Evolutionary conservation across 23 tunicate genomes (phyloP).

Genomic region (Halocynthia roretzi): DNA sequence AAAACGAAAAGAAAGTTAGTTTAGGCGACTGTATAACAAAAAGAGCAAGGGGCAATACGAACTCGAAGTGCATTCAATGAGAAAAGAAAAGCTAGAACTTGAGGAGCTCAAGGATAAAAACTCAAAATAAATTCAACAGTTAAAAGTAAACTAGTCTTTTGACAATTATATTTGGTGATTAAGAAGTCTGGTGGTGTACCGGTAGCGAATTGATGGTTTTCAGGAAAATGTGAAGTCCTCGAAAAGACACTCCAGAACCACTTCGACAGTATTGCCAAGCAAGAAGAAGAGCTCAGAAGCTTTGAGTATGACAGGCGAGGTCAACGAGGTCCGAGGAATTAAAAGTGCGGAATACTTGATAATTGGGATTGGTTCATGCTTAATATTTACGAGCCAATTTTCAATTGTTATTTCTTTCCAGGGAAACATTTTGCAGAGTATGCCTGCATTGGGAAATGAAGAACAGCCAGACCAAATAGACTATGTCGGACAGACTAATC

Average conservation of each 20-base stretch:
- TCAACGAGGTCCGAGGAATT: conserved; percentile 68
- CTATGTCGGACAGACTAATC: conserved; percentile 32
- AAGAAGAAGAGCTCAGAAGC: conserved; percentile 16
- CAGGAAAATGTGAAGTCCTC: conserved; percentile 2
- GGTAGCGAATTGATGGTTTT: neutral
- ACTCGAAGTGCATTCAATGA: conserved; percentile 5
- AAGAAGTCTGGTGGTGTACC: too few relatives aligned
- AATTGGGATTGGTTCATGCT: neutral
- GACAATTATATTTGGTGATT: too few relatives aligned
- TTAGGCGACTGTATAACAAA: neutral
- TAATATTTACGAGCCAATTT: neutral
- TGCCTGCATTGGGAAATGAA: conserved; percentile 59
- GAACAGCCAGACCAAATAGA: conserved; percentile 51
- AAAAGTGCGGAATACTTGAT: conserved; percentile 33
- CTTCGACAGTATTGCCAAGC: neutral
- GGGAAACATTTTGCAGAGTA: conserved; percentile 97
- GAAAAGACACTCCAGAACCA: too few relatives aligned
- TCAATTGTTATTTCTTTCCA: conserved; percentile 5
- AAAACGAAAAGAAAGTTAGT: conserved; percentile 38
- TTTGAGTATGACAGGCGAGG: conserved; percentile 40
- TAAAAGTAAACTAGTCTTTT: neutral
- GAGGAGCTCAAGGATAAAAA: conserved; percentile 7
- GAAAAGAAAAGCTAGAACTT: conserved; percentile 13
- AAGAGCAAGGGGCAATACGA: conserved; percentile 12
- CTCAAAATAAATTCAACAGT: neutral